Conservation (phyloP, 1,140 invertebrate genomes). For the Heliconius hewitsoni region DNA sequence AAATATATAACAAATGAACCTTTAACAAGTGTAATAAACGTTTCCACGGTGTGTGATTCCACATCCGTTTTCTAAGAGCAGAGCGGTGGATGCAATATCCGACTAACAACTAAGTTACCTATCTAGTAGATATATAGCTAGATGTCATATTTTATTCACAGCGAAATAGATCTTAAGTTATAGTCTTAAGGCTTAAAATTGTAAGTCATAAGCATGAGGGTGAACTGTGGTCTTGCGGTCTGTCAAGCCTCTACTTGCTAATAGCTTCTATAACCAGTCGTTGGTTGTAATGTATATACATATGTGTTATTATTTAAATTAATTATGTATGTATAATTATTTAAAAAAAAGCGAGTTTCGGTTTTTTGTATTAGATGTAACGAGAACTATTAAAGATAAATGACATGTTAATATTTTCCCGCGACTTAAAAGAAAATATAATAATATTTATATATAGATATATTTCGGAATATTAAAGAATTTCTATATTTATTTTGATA, state of each 20-base stretch:
- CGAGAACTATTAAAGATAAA: no score
- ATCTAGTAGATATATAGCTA: constrained; percentile 32
- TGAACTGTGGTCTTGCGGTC: neutral
- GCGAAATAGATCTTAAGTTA: constrained; percentile 8
- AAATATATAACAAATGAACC: neutral
- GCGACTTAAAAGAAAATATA: no score
- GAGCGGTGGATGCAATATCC: constrained; percentile 56
- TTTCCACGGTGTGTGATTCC: constrained; percentile 26
- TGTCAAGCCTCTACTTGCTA: neutral
- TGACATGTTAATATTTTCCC: no score
- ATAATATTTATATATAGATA: no score
- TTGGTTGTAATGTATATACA: neutral
- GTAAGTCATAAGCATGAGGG: neutral
- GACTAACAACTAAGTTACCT: constrained; percentile 53
- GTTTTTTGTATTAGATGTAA: no score
- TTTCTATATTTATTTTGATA: no score
- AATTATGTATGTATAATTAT: no score
- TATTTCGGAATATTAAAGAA: no score
- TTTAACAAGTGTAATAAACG: neutral
- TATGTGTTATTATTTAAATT: no score
- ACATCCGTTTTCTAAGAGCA: constrained; percentile 41
- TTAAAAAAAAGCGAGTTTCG: no score
- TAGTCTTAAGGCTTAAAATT: neutral
- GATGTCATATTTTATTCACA: neutral
- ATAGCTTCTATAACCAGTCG: constrained; percentile 9